Base-by-base conservation (phyloP, 2,113 vertebrate genomes). In the Bos indicus region DNA sequence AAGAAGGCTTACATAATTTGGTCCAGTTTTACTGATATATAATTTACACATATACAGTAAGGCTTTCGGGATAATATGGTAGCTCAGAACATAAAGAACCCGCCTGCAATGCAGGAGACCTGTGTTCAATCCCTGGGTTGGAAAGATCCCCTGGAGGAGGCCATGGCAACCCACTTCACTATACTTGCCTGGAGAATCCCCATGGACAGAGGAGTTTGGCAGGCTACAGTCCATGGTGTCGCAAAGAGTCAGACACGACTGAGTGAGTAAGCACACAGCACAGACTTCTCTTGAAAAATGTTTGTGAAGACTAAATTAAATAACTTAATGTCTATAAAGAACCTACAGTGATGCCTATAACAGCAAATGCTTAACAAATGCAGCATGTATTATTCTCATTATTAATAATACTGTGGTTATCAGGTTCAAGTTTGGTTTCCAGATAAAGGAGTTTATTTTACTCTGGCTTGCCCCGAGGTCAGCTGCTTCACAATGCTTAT, bases 391-490 rank as follows among this genome's bases (percentile, higher is more conserved):
- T 96, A 48, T 91, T 96, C 25, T 48, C 43, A 21, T 43, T 88
- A 62, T 74, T 90, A 81, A 86, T 77, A 57, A 67, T 96, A 87
- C 40, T 62, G 11, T 94, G 19, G 85, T 59, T 67, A 30, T 83
- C 80, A 93, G 14, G 21, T 81, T 97, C 94, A 95, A 94, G 25
- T 78, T 93, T 71, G 43, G 87, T 71, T 96, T 43, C 52, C 81
- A 95, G 56, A 85, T 64, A 82, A 15, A 90, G n/a, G 77, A 89
- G 14, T 86, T 95, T 85, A 84, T 87, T 95, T 67, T 82, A 88
- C 17, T 67, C 28, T 88, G 16, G 7, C 43, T 91, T 94, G 54
- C 28, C 64, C 77, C 26, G 64, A 78, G 40, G 48, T 59, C 48
- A 74, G 26, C n/a, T 84, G 59, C 57, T 94, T 96, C 88, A 84